Percentiles rank a stretch among this genome's conserved stretches.
These are phyloP conservation scores for Notolabrus celidotus DNA, from an alignment of 2,797 vertebrate species.

Conservation along the genomic window DNA sequence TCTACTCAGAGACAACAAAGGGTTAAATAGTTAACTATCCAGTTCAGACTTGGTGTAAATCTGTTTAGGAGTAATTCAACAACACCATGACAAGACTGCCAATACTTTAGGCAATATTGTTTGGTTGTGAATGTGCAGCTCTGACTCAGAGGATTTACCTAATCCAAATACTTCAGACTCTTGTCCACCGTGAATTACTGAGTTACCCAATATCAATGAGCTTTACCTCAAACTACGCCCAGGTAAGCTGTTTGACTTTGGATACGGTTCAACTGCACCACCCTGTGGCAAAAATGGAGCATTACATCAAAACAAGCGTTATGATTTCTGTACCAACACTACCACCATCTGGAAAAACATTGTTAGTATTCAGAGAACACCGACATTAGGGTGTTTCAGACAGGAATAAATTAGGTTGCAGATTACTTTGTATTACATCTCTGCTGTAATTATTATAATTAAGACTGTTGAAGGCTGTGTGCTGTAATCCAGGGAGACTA, in stretches of 20 bases:
- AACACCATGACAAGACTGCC: too few relatives aligned
- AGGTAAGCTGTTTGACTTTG: neutral
- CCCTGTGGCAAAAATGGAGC: neutral
- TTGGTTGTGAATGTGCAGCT: too few relatives aligned
- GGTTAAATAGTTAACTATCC: too few relatives aligned
- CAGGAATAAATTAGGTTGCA: neutral
- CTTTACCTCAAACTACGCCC: neutral
- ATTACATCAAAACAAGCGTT: neutral
- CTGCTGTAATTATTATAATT: neutral
- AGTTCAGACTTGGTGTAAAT: too few relatives aligned
- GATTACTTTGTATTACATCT: neutral
- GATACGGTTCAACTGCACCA: neutral
- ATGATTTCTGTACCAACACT: neutral
- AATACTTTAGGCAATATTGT: too few relatives aligned
- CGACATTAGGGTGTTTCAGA: neutral
- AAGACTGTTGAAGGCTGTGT: neutral
- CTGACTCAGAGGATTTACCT: too few relatives aligned
- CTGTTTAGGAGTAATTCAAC: too few relatives aligned
- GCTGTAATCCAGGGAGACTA: neutral
- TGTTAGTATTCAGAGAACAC: neutral
- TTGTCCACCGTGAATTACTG: too few relatives aligned
- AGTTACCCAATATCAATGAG: neutral
- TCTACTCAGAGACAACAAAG: too few relatives aligned
- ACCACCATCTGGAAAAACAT: conserved; percentile 29
- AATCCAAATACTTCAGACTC: neutral